phyloP scores from a whole-genome alignment of 2,888 invertebrate genomes.

The Eucriotettix oculatus region DNA sequence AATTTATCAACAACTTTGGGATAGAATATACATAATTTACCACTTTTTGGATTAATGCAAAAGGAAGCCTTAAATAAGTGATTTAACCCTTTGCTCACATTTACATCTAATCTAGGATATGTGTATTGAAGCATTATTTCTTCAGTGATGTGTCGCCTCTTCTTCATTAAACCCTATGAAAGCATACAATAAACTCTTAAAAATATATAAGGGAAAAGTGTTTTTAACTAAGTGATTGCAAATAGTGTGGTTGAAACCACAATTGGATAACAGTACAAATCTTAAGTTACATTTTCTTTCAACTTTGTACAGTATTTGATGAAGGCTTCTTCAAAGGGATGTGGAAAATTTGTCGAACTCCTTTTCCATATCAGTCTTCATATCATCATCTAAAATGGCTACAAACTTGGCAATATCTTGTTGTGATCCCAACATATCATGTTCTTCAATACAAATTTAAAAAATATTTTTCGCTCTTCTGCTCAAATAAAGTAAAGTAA shows the following conservation, averaged over 20 bases:
- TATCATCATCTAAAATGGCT: constrained; percentile 52
- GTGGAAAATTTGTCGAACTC: constrained; percentile 36
- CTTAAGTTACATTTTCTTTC: constrained; percentile 33
- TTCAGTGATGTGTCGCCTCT: constrained; percentile 47
- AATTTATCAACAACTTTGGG: constrained; percentile 51
- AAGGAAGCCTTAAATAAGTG: constrained; percentile 97
- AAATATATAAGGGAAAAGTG: neutral
- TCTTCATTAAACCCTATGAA: constrained; percentile 33
- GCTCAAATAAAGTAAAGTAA: constrained; percentile 22
- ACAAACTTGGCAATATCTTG: constrained; percentile 53
- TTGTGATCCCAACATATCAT: constrained; percentile 62
- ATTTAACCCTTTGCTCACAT: constrained; percentile 89
- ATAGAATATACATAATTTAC: constrained; percentile 79
- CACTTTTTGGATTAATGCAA: constrained; percentile 96
- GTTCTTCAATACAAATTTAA: constrained; percentile 58
- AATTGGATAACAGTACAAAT: no score
- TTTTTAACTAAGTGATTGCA: no score
- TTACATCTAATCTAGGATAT: constrained; percentile 90
- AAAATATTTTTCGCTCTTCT: constrained; percentile 58
- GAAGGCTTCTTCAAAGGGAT: constrained; percentile 39
- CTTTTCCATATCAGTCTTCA: constrained; percentile 36
- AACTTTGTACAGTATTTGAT: constrained; percentile 31
- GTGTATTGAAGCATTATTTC: constrained; percentile 82
- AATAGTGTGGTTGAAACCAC: no score
- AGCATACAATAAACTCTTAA: constrained; percentile 7